Conservation (phyloP, 2,888 invertebrate genomes). For the Thumatha senex region DNA sequence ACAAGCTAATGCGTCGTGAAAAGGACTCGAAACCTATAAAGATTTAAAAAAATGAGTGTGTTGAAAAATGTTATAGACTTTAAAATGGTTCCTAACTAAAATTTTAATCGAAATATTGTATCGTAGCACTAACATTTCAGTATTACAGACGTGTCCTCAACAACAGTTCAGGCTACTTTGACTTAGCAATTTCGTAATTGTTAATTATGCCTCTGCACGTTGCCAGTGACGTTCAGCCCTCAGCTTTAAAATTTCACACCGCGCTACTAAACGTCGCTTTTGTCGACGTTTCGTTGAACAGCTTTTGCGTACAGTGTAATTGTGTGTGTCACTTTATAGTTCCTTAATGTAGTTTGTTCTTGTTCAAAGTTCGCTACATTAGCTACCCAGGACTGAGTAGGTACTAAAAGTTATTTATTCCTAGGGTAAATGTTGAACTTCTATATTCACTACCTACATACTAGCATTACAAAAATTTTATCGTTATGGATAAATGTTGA, state of each 20-base stretch:
- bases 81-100: background rate
- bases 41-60: no score
- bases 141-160: conserved; percentile 35
- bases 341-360: background rate
- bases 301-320: background rate
- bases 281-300: conserved; percentile 8
- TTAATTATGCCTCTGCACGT: conserved; percentile 46
- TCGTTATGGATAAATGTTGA: no score
- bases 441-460: background rate
- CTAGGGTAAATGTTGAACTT: background rate
- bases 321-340: background rate
- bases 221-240: conserved; percentile 15
- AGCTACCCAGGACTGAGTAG: background rate
- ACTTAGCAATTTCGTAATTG: conserved; percentile 49
- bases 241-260: conserved; percentile 24
- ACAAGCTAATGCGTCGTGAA: no score
- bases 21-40: no score
- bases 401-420: background rate
- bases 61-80: no score
- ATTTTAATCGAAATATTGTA: background rate
- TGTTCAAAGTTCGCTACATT: background rate
- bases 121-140: background rate
- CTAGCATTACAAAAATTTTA: no score
- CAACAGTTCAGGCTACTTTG: conserved; percentile 43
- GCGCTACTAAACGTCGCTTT: conserved; percentile 17